Evolutionary conservation across 2,888 invertebrate genomes (phyloP), one percentile per base, ranked within the genome.

Genomic region (Ectobius pallidus): DNA sequence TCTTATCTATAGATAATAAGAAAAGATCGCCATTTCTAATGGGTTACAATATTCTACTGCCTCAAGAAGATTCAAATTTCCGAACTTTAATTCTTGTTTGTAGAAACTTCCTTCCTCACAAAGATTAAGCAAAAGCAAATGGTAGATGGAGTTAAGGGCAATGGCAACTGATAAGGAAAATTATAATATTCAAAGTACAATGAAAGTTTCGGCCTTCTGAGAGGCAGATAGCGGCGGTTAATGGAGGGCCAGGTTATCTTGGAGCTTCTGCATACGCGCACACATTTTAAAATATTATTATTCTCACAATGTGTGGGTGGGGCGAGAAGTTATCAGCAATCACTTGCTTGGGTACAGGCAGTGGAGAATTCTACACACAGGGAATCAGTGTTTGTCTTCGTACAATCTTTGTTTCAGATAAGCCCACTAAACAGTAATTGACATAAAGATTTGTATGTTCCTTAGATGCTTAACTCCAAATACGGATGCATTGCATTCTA

Each of bases 111-210:
- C 14, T 58, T 30, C n/a, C 34, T 34, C 34, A 34, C 34, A 34
- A 34, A 34, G 34, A 34, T 34, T 34, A 34, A 34, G 34, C 34
- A 34, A 11, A 34, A 34, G 34, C 34, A 11, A 34, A 34, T 11
- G 34, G 34, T 34, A 34, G 34, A 32, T 14, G 58, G 58, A 30
- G 32, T 16, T 1, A 25, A 18, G 32, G 58, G 58, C 30, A 58
- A 58, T 58, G 22, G 27, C 27, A 30, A 58, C 58, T 58, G 65
- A 65, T 65, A 65, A 65, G 65, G 22, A 34, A 65, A 65, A 65
- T 65, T 65, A 65, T 65, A 65, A 65, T 65, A 65, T 65, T 65
- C 58, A 30, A 58, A 58, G 58, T 58, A 65, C 65, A 65, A 65
- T 46, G 65, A 65, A 65, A 65, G 65, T 65, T 65, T 65, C n/a